phyloP scores from a whole-genome alignment of 2,888 invertebrate genomes.

The Ashinkailepas kermadecensis region DNA sequence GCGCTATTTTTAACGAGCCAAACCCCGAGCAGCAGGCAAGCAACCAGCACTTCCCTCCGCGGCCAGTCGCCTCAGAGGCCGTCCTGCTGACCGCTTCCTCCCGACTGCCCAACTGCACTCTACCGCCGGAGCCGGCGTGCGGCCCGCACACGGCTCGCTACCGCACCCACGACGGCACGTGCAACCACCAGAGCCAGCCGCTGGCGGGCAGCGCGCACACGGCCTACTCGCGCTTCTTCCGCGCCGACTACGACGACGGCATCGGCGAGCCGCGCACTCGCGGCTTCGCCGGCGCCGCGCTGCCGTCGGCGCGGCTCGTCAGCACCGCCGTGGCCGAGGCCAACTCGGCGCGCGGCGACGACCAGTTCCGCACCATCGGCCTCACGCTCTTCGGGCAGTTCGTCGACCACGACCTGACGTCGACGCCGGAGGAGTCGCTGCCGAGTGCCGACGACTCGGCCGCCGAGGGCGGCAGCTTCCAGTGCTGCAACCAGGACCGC shows the following conservation, averaged over 20 bases:
- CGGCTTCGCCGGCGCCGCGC: background rate
- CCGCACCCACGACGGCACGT: slow-evolving; percentile 14
- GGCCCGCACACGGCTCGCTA: background rate
- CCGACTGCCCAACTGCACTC: background rate
- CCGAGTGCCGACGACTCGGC: background rate
- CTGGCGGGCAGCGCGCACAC: background rate
- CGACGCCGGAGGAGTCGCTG: slow-evolving; percentile 23
- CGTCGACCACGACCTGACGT: slow-evolving; percentile 33
- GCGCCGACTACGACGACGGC: background rate
- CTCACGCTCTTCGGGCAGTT: slow-evolving; percentile 34
- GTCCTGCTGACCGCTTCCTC: background rate
- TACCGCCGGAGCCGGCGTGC: background rate
- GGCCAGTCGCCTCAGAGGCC: background rate
- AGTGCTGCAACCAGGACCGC: background rate
- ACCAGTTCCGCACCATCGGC: slow-evolving; percentile 26
- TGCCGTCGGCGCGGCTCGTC: background rate
- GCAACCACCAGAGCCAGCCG: background rate
- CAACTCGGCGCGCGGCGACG: background rate
- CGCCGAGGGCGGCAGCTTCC: background rate
- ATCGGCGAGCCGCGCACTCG: background rate
- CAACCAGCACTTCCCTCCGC: background rate
- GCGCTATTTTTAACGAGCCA: background rate
- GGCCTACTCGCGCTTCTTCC: background rate
- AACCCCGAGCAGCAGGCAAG: background rate
- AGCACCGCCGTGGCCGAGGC: background rate